Evolutionary conservation across 2,888 invertebrate species (phyloP).

Genomic region (Spialia ferax): DNA sequence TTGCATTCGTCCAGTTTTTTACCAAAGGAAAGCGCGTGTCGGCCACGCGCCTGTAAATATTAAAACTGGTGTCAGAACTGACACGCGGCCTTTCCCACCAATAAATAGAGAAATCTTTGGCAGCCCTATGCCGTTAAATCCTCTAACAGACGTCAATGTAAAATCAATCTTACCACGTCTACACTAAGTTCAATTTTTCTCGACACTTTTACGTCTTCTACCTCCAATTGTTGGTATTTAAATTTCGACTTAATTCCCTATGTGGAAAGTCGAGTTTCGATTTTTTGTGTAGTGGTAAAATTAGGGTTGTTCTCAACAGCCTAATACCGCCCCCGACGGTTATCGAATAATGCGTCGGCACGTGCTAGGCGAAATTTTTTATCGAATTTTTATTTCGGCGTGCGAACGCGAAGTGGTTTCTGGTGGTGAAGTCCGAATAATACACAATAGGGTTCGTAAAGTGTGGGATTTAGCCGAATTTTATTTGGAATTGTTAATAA

Average conservation of each 20-base stretch:
- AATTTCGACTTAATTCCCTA: slow-evolving; percentile 46
- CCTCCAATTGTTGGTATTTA: slow-evolving; percentile 8
- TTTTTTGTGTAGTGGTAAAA: slow-evolving; percentile 52
- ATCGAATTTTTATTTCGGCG: slow-evolving; percentile 75
- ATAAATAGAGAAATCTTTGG: slow-evolving; percentile 79
- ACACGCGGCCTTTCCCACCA: slow-evolving; percentile 86
- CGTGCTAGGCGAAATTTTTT: slow-evolving; percentile 80
- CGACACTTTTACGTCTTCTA: background rate
- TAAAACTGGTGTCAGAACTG: slow-evolving; percentile 86
- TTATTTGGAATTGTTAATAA: background rate
- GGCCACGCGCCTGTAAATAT: slow-evolving; percentile 79
- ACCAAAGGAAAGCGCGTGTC: slow-evolving; percentile 79
- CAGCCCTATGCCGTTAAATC: slow-evolving; percentile 65
- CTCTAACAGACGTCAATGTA: slow-evolving; percentile 41
- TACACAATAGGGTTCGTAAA: slow-evolving; percentile 51
- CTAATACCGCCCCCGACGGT: slow-evolving; percentile 84
- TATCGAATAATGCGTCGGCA: slow-evolving; percentile 83
- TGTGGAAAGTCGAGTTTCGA: slow-evolving; percentile 47
- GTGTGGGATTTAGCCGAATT: slow-evolving; percentile 48
- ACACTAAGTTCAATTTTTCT: slow-evolving; percentile 30
- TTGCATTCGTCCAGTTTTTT: slow-evolving; percentile 82
- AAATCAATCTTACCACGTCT: slow-evolving; percentile 44
- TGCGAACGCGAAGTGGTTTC: slow-evolving; percentile 81
- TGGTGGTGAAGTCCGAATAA: slow-evolving; percentile 63
- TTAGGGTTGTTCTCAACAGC: slow-evolving; percentile 78